These are phyloP conservation scores for Acholoe squamosa DNA, from an alignment of 2,888 invertebrate species.

Conservation along the genomic window DNA sequence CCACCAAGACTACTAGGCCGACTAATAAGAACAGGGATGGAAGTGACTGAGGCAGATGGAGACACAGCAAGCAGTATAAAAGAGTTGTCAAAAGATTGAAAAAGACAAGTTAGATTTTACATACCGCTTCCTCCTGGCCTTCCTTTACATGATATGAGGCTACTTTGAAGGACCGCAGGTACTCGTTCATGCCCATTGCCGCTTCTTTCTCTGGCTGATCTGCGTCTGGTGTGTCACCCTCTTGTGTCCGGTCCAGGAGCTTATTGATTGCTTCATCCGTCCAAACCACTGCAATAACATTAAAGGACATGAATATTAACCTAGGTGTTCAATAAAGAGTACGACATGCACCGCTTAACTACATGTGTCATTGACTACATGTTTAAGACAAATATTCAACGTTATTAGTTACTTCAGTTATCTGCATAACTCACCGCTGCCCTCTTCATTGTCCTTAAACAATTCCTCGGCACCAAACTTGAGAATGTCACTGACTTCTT, in stretches of 20 bases:
- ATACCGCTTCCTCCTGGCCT: conserved; percentile 64
- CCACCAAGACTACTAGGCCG: too few species aligned
- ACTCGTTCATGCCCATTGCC: conserved; percentile 96
- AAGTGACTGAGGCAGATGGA: too few species aligned
- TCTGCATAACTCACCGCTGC: conserved; percentile 65
- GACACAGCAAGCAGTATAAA: too few species aligned
- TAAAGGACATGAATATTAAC: neutral
- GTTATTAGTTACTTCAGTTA: too few species aligned
- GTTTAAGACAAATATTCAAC: too few species aligned
- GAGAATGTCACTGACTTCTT: conserved; percentile 98
- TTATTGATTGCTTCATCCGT: conserved; percentile 96
- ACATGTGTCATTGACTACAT: too few species aligned
- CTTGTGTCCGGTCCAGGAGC: conserved; percentile 94
- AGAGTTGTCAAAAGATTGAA: too few species aligned
- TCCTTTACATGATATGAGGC: conserved; percentile 74
- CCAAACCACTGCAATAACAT: conserved; percentile 85
- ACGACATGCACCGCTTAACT: too few species aligned
- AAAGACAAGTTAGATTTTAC: too few species aligned
- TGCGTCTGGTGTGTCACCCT: conserved; percentile 86
- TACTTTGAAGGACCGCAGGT: conserved; percentile 95
- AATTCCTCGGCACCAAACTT: conserved; percentile 98
- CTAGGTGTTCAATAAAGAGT: too few species aligned
- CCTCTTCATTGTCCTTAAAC: conserved; percentile 95
- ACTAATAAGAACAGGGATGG: too few species aligned
- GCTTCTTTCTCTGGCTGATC: conserved; percentile 89